Conservation (phyloP, 2,797 vertebrate genomes). For the Poecilia picta region DNA sequence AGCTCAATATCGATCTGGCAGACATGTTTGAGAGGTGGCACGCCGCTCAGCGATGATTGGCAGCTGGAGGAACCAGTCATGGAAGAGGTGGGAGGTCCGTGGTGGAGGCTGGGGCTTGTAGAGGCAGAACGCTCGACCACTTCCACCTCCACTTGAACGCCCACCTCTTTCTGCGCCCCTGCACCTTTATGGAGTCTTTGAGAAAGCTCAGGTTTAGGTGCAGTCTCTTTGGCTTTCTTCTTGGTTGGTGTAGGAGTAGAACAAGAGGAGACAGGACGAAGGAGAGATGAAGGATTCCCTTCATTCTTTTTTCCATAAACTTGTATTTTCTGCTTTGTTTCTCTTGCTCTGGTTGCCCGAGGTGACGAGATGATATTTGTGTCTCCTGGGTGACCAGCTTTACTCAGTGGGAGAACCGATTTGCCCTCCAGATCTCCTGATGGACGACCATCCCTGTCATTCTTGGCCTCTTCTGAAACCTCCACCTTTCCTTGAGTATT, state of each 20-base stretch:
- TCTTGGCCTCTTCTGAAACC: constrained; percentile 1
- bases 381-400: constrained; percentile 20
- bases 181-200: constrained; percentile 31
- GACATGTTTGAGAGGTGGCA: constrained; percentile 41
- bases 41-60: constrained; percentile 37
- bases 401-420: constrained; percentile 1
- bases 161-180: constrained; percentile 77
- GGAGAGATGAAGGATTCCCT: constrained; percentile 2
- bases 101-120: constrained; percentile 82
- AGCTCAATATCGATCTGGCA: constrained; percentile 72
- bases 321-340: constrained; percentile 10
- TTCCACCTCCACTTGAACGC: constrained; percentile 84
- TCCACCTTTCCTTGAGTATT: background rate
- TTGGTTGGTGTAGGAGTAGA: constrained; percentile 17
- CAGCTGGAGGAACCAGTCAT: constrained; percentile 39
- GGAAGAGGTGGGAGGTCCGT: constrained; percentile 25
- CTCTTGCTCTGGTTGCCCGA: background rate
- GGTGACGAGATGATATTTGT: background rate
- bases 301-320: constrained; percentile 14
- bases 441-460: background rate
- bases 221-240: constrained; percentile 76
- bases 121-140: constrained; percentile 79
- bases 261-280: background rate
- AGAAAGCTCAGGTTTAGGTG: constrained; percentile 79
- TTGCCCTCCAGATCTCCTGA: constrained; percentile 2